Evolutionary conservation across 2,113 vertebrate species (phyloP).

Genomic region (Tinamus guttatus): DNA sequence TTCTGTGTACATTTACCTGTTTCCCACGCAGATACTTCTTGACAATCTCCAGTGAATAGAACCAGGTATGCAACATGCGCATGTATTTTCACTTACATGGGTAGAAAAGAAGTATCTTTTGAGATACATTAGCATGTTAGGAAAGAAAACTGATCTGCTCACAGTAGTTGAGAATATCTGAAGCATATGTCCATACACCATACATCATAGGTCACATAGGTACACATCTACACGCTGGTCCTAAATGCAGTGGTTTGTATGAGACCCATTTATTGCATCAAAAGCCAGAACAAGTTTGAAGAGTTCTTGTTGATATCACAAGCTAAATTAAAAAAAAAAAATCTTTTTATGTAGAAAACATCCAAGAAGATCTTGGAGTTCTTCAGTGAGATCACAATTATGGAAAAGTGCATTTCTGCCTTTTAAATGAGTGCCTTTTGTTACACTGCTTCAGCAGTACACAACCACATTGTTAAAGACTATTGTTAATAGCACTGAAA

Average conservation of each 20-base stretch:
- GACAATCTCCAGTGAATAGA: not conserved
- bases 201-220: not conserved
- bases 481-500: not conserved
- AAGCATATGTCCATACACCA: not conserved
- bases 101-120: not conserved
- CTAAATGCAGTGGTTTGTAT: not conserved
- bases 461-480: rapidly evolving
- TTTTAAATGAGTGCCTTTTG: not conserved
- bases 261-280: not conserved
- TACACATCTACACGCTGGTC: not conserved
- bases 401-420: not conserved
- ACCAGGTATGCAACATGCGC: not conserved
- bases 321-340: not conserved
- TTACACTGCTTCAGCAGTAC: not conserved
- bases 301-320: not conserved
- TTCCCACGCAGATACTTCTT: not conserved
- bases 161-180: not conserved
- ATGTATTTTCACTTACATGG: not conserved
- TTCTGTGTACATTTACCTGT: not conserved
- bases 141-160: not conserved
- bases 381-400: not conserved
- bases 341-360: not conserved
- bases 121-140: not conserved
- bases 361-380: not conserved
- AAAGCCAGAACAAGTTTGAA: not conserved